Base-by-base conservation (phyloP, 2,113 vertebrate species). In the Embiotoca jacksoni region DNA sequence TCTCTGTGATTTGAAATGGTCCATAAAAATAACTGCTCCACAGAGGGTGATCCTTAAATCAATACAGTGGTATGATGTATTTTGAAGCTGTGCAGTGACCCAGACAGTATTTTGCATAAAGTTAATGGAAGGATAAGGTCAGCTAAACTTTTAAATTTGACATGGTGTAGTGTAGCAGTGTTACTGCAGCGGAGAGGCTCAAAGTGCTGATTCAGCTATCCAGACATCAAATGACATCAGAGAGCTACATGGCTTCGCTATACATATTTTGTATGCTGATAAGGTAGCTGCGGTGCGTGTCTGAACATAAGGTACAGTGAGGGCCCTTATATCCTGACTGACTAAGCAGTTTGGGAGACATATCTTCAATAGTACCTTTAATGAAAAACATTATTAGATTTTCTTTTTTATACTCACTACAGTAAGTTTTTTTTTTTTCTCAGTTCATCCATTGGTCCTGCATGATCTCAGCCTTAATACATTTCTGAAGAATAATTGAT, bases 241-340 rank as follows among this genome's bases (percentile, higher is more conserved):
- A 55, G 65, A 47, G 39, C 33, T 46, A 16, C 69, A 78, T 50
- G 33, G 47, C 31, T 36, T 10, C 56, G 56, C 58, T 32, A 3
- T 36, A 72, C 55, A 72, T 72, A 66, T 35, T 55, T 16, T 53
- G 39, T 30, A 9, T 15, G n/a, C 59, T 75, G 82, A 84, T 75
- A 47, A 78, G 63, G 69, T 14, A 75, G 64, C 63, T 64, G 57
- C 53, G 54, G 53, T 52, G 6, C 39, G 8, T 33, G 35, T 83
- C n/a, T 78, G 75, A 75, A 69, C 75, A 83, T 64, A 64, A 70
- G 75, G 63, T 64, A 14, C 70, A 83, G 58, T 6, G 7, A 58
- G 63, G 37, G 69, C 69, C 75, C 75, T 73, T 33, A 57, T 31
- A 14, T 70, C 47, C 37, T 30, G 7, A 6, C 64, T 83, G 69